Base-by-base conservation (phyloP, 2,797 vertebrate genomes). In the Typhlichthys eigenmanni region DNA sequence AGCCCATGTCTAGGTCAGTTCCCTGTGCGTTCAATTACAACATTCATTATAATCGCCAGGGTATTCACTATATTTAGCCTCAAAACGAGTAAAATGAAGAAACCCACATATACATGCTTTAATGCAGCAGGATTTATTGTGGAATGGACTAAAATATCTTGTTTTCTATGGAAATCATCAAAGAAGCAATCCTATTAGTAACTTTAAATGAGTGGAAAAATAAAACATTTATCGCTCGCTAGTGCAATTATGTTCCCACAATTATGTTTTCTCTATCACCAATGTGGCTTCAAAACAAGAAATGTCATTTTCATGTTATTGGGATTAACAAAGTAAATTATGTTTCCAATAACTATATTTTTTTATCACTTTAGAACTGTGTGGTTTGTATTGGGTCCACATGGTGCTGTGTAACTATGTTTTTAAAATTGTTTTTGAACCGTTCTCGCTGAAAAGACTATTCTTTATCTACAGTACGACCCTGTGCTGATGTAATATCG, bases 211-310 rank as follows among this genome's bases (percentile, higher is more conserved):
- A 13, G 3, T 11, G 13, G 1, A 0, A 12, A 24, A 24, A 2
- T 50, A 38, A 43, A 47, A 14, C 13, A 53, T 54, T 55, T 48
- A 64, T 9, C 46, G 47, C 52, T 54, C 17, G 68, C 29, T 5
- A 1, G 3, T 16, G 51, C 55, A 58, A 75, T 56, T 80, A 47
- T 14, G 17, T 17, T 2, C 17, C 43, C 13, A 62, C 10, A 53
- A 68, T 17, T 0, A 14, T 4, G 14, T 58, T 51, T 47, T 64
- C 19, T 55, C 55, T 8, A 13, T 54, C 50, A 69, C 58, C 13
- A 51, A 2, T 43, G 47, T 43, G 46, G 63, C 24, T 72, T 14
- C 10, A 4, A 47, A 55, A 65, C 3, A 60, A 58, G 43, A 47
- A 2, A 19, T 34, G 24, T n/a, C 4, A 32, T 32, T 55, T 24